phyloP scores from a whole-genome alignment of 2,888 invertebrate species.

The Caenorhabditis plicata region DNA sequence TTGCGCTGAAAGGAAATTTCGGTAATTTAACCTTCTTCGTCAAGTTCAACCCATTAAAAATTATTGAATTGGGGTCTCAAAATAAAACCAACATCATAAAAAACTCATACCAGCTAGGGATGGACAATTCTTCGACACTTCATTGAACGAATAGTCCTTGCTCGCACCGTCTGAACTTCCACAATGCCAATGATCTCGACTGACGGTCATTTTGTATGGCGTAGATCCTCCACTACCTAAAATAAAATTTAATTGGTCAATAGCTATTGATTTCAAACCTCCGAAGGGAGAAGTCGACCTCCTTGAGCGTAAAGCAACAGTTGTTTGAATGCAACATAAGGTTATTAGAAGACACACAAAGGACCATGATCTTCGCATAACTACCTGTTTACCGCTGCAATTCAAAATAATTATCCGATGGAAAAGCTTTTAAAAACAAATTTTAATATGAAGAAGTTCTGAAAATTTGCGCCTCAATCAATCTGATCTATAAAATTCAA shows the following conservation, averaged over 20 bases:
- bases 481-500: too few species aligned
- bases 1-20: constrained; percentile 28
- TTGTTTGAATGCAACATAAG: too few species aligned
- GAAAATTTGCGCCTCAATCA: too few species aligned
- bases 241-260: neutral
- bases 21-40: too few species aligned
- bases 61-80: too few species aligned
- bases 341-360: too few species aligned
- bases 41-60: too few species aligned
- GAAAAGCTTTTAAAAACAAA: neutral
- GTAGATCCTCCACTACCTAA: constrained; percentile 15
- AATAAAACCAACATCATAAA: too few species aligned
- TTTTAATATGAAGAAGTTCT: too few species aligned
- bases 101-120: constrained; percentile 20
- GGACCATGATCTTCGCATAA: neutral
- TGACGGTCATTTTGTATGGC: constrained; percentile 10
- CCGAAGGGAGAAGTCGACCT: constrained; percentile 17
- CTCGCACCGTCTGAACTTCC: constrained; percentile 26
- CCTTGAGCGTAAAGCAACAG: neutral
- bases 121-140: constrained; percentile 15
- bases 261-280: neutral
- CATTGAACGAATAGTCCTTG: constrained; percentile 13
- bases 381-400: neutral
- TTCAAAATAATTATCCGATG: neutral
- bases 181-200: constrained; percentile 33